Evolutionary conservation across 2,888 invertebrate species (phyloP).

Genomic region (Lithophane ornitopus): DNA sequence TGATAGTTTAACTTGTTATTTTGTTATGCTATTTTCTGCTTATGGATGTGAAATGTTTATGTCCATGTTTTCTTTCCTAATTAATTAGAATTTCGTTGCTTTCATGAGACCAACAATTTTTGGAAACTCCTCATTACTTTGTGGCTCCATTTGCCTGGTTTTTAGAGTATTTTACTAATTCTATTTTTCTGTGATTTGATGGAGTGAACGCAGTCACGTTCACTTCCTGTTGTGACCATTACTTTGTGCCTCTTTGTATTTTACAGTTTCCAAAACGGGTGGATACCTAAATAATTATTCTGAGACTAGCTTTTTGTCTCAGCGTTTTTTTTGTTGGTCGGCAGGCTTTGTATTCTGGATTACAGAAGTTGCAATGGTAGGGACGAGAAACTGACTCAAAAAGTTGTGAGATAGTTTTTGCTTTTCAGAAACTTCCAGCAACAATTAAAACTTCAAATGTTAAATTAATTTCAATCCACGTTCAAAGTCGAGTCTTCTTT

Average conservation of each 20-base stretch:
- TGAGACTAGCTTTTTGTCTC: neutral
- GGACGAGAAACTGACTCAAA: neutral
- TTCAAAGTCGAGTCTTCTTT: conserved; percentile 4
- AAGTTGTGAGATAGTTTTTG: neutral
- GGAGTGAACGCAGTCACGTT: neutral
- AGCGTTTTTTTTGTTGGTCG: neutral
- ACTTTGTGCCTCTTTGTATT: neutral
- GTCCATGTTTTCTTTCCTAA: conserved; percentile 16
- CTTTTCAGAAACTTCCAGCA: neutral
- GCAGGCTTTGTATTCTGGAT: neutral
- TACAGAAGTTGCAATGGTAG: neutral
- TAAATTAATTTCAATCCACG: neutral
- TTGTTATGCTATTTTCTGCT: conserved; percentile 44
- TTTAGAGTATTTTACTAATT: too few relatives aligned
- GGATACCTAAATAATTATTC: neutral
- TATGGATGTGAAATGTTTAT: conserved; percentile 9
- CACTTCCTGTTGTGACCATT: neutral
- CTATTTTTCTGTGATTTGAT: neutral
- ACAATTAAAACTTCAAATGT: neutral
- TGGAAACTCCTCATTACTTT: neutral
- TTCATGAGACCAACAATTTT: neutral
- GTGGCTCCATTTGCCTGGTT: neutral
- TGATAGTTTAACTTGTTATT: conserved; percentile 49
- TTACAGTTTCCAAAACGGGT: neutral
- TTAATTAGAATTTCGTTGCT: conserved; percentile 10